These are phyloP conservation scores for Sciurus vulgaris DNA, from an alignment of 2,797 vertebrate species.

Conservation along the genomic window DNA sequence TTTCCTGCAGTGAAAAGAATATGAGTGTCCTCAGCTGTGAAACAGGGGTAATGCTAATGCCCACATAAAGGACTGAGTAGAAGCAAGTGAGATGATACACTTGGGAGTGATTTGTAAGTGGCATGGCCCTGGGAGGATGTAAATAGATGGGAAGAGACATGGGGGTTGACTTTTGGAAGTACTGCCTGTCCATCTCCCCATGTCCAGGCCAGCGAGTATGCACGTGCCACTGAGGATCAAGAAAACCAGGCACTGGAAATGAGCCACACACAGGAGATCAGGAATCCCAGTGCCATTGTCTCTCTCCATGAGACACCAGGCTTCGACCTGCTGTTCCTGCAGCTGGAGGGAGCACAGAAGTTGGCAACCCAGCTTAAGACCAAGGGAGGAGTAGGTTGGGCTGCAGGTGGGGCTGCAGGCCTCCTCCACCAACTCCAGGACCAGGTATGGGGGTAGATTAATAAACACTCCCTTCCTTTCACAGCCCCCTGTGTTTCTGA, in stretches of 20 bases:
- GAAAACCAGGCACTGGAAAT: not conserved
- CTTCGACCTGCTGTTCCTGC: conserved; percentile 14
- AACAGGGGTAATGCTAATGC: not conserved
- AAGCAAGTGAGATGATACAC: not conserved
- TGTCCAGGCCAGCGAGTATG: not conserved
- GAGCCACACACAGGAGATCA: not conserved
- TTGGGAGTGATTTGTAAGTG: not conserved
- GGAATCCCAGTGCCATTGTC: not conserved
- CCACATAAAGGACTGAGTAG: not conserved
- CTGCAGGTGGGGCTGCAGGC: rapidly evolving
- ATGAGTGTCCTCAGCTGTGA: not conserved
- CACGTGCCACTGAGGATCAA: not conserved
- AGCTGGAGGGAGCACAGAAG: conserved; percentile 19
- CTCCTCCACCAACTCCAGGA: conserved; percentile 52
- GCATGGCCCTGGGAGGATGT: not conserved
- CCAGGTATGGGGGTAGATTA: not conserved
- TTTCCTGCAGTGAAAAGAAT: not conserved
- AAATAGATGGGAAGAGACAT: not conserved
- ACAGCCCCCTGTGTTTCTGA: not conserved
- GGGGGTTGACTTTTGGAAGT: not conserved
- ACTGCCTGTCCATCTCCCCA: not conserved
- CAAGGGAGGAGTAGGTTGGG: not conserved
- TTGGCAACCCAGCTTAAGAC: conserved; percentile 23
- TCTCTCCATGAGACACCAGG: not conserved
- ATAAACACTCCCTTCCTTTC: not conserved